Evolutionary conservation across 2,888 invertebrate genomes (phyloP), one percentile per base, ranked within the genome.

Genomic region (Xanthia icteritia): DNA sequence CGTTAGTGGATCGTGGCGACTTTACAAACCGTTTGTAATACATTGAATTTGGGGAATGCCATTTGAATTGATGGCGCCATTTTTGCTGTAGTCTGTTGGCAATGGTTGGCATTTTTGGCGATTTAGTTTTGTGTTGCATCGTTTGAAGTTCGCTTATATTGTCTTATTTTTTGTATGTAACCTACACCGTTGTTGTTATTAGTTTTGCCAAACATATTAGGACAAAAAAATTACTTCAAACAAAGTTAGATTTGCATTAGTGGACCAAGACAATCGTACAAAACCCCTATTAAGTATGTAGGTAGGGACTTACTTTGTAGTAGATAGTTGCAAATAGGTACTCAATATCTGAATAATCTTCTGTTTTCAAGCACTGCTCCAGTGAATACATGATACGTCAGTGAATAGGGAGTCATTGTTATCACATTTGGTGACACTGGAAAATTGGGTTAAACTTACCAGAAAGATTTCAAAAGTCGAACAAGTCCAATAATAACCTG

Each of bases 1-100:
- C 89, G 90, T 92, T 81, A 86, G 87, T 89, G 90, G 90, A 91
- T 90, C 84, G 86, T 86, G 86, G 83, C 81, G 79, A 82, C 83
- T 86, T 83, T 72, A 83, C 54, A 79, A 86, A 86, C 79, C 66
- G 86, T 83, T 86, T 73, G 79, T 83, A 75, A 79, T 84, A 84
- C 86, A 83, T 58, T 84, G 83, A 79, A 79, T 86, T 76, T 73
- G 27, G 63, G 54, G 51, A 79, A 72, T 86, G 63, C 61, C n/a
- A 71, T 74, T 83, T 65, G 51, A 79, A 72, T 65, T 72, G 54
- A 73, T 71, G 61, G 23, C 31, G 61, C 23, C 15, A 39, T 66
- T 86, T 82, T 56, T 67, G 13, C 54, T 63, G 27, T 48, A 73
- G 20, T 56, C 17, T 45, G 27, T 74, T 65, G 58, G 82, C 36